Base-by-base conservation (phyloP, 2,797 vertebrate species). In the Oceanodroma leucorhoa region DNA sequence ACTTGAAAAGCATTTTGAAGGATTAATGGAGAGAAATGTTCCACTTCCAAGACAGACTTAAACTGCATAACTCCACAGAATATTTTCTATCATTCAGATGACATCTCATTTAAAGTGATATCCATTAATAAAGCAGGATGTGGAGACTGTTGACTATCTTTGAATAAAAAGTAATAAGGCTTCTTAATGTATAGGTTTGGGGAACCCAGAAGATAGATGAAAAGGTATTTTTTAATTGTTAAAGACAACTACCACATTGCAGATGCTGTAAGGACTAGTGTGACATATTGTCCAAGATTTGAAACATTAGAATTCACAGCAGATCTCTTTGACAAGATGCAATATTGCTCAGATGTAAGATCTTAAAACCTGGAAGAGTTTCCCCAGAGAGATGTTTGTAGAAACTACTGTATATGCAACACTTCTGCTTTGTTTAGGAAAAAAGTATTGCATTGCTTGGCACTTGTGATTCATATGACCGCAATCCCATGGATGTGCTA, bases 401-500 rank as follows among this genome's bases (percentile, higher is more conserved):
- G 69, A 93, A 89, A 75, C 81, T 77, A 83, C 19, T 90, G 38
- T 85, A 23, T 55, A 43, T 57, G 45, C 40, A 87, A 54, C 26
- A 5, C 57, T 95, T 70, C 29, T 57, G 46, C 55, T 94, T 95
- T 93, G 43, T 87, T 96, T 94, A 83, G 70, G 72, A 60, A 90
- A 85, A 91, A 80, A 93, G 20, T 14, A 70, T 76, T 75, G 60
- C 30, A 70, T 82, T 62, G 19, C 90, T 58, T 90, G 81, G 45
- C 38, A 53, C 21, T 43, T 75, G 14, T 86, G 58, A 94, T 82
- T 92, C 88, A 83, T 91, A 57, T 36, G 36, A 70, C 90, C 72
- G 45, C 19, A 72, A 7, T 51, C 17, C 70, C 67, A 70, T 29
- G 67, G 75, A 55, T 84, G 87, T 61, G 34, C 51, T 36, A 73